Evolutionary conservation across 1,140 invertebrate species (phyloP).

Genomic region (Spodoptera frugiperda): DNA sequence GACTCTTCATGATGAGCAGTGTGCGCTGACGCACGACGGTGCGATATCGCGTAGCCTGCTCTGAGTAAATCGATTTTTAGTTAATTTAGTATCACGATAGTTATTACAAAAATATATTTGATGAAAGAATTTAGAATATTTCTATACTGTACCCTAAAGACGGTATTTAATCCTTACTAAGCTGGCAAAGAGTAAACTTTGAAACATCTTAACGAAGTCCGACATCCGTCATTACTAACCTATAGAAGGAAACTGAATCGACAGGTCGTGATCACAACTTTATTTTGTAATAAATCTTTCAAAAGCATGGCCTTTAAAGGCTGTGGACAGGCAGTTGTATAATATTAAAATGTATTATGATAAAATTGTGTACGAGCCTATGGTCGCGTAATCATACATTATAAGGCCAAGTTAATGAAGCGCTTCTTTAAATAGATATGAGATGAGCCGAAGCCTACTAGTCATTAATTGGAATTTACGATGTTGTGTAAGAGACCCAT

Average conservation of each 20-base stretch:
- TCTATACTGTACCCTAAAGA: too few species aligned
- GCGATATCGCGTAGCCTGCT: too few species aligned
- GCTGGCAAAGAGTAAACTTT: neutral
- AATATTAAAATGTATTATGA: slow-evolving; percentile 44
- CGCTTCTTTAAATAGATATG: slow-evolving; percentile 11
- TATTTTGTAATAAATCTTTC: slow-evolving; percentile 50
- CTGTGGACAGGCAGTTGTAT: slow-evolving; percentile 46
- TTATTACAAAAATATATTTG: too few species aligned
- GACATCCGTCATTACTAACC: slow-evolving; percentile 23
- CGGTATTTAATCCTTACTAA: too few species aligned
- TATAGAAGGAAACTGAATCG: slow-evolving; percentile 40
- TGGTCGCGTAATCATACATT: neutral
- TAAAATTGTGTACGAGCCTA: neutral
- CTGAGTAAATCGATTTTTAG: too few species aligned
- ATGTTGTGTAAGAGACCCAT: too few species aligned
- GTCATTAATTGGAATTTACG: too few species aligned
- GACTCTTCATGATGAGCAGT: too few species aligned
- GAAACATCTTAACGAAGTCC: slow-evolving; percentile 9
- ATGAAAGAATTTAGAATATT: too few species aligned
- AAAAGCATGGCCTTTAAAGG: slow-evolving; percentile 50
- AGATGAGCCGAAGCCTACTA: neutral
- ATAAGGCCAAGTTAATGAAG: slow-evolving; percentile 2
- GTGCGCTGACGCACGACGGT: too few species aligned
- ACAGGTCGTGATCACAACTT: slow-evolving; percentile 34
- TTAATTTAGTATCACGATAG: too few species aligned